Conservation (phyloP, 2,888 invertebrate genomes). For the Thalpophila matura region DNA sequence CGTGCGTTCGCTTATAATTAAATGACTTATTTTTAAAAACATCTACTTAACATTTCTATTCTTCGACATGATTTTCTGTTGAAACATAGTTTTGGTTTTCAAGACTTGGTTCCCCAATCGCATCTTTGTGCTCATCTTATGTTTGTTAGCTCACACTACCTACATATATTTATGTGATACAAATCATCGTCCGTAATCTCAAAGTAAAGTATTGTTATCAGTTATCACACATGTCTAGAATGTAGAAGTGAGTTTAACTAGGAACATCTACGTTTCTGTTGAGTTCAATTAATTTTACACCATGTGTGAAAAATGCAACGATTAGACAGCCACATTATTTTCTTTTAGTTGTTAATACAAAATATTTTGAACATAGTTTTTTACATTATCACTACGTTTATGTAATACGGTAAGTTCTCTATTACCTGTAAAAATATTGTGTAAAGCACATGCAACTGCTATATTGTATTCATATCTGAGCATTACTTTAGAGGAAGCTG, state of each 20-base stretch:
- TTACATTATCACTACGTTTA: conserved; percentile 86
- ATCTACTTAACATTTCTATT: conserved; percentile 88
- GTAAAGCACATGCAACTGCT: conserved; percentile 88
- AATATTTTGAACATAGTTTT: conserved; percentile 84
- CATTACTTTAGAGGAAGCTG: conserved; percentile 85
- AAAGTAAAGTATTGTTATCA: conserved; percentile 66
- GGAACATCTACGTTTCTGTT: conserved; percentile 84
- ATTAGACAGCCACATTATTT: conserved; percentile 86
- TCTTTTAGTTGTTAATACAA: conserved; percentile 82
- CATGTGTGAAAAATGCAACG: conserved; percentile 88
- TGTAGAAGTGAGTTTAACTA: conserved; percentile 81
- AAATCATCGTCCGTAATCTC: conserved; percentile 74
- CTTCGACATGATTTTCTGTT: conserved; percentile 84
- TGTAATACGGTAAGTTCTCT: conserved; percentile 87
- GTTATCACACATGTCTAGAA: conserved; percentile 81
- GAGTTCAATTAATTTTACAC: conserved; percentile 74
- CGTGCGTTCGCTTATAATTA: conserved; percentile 84
- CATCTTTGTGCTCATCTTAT: conserved; percentile 80
- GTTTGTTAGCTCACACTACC: conserved; percentile 68
- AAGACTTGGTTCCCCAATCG: conserved; percentile 82
- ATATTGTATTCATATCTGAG: conserved; percentile 80
- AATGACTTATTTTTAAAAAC: conserved; percentile 87
- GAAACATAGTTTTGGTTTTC: conserved; percentile 84
- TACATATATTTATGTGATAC: conserved; percentile 47
- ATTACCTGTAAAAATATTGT: conserved; percentile 89